phyloP scores from a whole-genome alignment of 2,888 invertebrate species.

The Tenodera sinensis region DNA sequence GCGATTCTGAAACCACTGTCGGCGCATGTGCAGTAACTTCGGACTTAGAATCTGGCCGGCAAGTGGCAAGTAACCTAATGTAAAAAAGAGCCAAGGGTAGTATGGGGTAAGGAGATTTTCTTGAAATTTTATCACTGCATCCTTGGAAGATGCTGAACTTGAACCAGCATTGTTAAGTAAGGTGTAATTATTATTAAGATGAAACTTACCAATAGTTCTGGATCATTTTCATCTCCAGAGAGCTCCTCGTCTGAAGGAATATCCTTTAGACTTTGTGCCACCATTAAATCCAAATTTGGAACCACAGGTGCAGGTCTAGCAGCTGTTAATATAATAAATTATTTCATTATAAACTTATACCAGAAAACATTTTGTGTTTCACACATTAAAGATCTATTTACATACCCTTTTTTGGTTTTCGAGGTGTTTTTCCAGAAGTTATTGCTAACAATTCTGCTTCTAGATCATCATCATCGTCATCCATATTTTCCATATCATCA shows the following conservation, averaged over 20 bases:
- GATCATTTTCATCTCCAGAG: slow-evolving; percentile 73
- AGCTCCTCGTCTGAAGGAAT: slow-evolving; percentile 72
- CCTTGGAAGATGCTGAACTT: too few relatives aligned
- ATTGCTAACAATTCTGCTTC: slow-evolving; percentile 84
- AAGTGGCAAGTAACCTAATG: too few relatives aligned
- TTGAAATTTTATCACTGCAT: too few relatives aligned
- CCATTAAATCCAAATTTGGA: slow-evolving; percentile 70
- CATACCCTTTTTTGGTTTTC: slow-evolving; percentile 26
- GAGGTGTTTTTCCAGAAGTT: slow-evolving; percentile 44
- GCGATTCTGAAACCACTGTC: too few relatives aligned
- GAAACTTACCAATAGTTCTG: slow-evolving; percentile 65
- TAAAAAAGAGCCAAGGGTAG: too few relatives aligned
- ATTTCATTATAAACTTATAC: background rate
- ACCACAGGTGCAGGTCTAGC: slow-evolving; percentile 40
- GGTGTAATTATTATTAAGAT: background rate
- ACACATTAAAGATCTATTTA: background rate
- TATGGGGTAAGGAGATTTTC: too few relatives aligned
- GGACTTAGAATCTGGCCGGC: too few relatives aligned
- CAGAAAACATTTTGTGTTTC: background rate
- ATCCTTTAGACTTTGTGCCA: slow-evolving; percentile 75
- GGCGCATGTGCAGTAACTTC: too few relatives aligned
- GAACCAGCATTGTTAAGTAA: too few relatives aligned
- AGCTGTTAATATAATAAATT: slow-evolving; percentile 34
- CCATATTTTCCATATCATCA: slow-evolving; percentile 52
- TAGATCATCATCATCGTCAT: slow-evolving; percentile 64